Percentiles rank a stretch among this genome's conserved stretches.
Conservation (phyloP, 2,113 vertebrate species). For the Microcebus tavaratra region DNA sequence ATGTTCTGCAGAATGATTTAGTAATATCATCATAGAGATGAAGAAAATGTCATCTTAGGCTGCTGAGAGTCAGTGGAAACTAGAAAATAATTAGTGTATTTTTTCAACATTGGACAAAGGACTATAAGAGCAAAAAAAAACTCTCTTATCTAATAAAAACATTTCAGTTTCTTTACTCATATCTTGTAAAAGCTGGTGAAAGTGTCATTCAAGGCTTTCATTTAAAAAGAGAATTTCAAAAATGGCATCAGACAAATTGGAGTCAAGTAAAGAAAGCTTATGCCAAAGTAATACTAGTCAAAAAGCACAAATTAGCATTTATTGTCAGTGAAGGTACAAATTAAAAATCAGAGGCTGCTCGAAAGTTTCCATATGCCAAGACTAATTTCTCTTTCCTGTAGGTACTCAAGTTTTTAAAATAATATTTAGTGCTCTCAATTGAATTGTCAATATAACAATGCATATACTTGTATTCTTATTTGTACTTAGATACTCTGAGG, state of each 20-base stretch:
- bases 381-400: not conserved
- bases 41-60: not conserved
- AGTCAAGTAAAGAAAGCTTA: not conserved
- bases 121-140: not conserved
- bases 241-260: not conserved
- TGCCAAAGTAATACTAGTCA: not conserved
- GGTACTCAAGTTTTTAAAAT: not conserved
- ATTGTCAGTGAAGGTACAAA: not conserved
- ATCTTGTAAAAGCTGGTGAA: not conserved
- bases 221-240: not conserved
- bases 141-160: not conserved
- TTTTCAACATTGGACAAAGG: not conserved
- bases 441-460: not conserved
- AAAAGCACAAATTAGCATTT: not conserved
- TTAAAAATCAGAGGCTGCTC: not conserved
- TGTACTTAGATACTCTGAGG: not conserved
- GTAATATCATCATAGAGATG: not conserved
- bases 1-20: not conserved
- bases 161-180: not conserved
- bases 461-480: not conserved
- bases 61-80: not conserved
- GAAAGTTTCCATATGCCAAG: not conserved
- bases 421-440: not conserved
- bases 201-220: not conserved
- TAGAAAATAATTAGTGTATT: not conserved